phyloP scores from a whole-genome alignment of 2,888 invertebrate species.

The Stegana nigrithorax region DNA sequence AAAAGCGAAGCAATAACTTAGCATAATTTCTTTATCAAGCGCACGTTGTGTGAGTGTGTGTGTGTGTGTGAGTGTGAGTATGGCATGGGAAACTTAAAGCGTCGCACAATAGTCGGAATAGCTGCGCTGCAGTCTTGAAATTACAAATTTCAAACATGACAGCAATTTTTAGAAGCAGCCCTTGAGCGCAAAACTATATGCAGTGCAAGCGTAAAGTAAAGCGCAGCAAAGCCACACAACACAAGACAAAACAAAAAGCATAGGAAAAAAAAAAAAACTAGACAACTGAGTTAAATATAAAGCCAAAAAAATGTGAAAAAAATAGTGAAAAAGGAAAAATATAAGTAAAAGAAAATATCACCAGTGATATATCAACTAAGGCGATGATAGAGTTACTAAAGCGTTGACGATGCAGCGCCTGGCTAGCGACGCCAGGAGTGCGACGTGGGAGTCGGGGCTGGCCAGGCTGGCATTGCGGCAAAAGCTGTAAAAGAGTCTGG shows the following conservation, averaged over 20 bases:
- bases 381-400: conserved; percentile 1
- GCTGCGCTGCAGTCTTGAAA: too few species aligned
- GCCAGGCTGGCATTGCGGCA: too few species aligned
- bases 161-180: conserved; percentile 44
- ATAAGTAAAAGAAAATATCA: conserved; percentile 42
- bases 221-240: neutral
- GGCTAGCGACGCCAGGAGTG: neutral
- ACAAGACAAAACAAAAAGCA: neutral
- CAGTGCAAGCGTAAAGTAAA: neutral
- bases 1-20: conserved; percentile 30
- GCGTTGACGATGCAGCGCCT: too few species aligned
- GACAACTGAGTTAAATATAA: too few species aligned
- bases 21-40: conserved; percentile 62
- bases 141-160: conserved; percentile 44
- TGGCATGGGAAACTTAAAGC: neutral
- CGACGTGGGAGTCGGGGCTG: too few species aligned
- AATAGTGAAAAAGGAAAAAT: conserved; percentile 26
- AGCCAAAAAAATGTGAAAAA: neutral
- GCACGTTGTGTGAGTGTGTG: conserved; percentile 13
- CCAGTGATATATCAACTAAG: conserved; percentile 56
- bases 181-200: conserved; percentile 26
- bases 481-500: too few species aligned
- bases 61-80: conserved; percentile 34
- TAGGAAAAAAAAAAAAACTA: neutral
- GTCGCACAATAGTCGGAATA: neutral